Conservation (phyloP, 2,113 vertebrate genomes). For the Trichomycterus rosablanca region DNA sequence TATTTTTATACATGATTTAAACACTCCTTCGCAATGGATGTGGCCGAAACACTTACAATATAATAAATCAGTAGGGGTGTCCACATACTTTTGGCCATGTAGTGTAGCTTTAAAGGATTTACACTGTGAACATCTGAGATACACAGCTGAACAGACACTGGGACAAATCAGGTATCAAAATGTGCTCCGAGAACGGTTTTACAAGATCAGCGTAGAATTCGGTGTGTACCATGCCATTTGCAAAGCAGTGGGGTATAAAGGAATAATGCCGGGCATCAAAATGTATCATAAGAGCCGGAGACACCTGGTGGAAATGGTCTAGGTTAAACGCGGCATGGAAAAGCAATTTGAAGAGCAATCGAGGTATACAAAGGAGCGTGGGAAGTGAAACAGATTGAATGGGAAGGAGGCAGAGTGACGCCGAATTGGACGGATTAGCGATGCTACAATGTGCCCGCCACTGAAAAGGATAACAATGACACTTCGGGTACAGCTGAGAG, state of each 20-base stretch:
- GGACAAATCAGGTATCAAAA: conserved; percentile 12
- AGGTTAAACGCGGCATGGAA: conserved; percentile 56
- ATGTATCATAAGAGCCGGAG: conserved; percentile 32
- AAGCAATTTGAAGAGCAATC: conserved; percentile 70
- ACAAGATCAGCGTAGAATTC: neutral
- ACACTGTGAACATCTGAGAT: too few species aligned
- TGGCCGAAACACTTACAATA: too few species aligned
- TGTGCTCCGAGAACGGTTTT: neutral
- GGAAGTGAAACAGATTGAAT: conserved; percentile 59
- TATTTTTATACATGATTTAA: too few species aligned
- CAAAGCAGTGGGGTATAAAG: conserved; percentile 24
- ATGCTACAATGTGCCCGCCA: conserved; percentile 45
- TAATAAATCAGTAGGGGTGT: too few species aligned
- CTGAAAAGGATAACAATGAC: conserved; percentile 47
- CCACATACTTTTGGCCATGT: too few species aligned
- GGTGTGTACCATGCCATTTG: neutral
- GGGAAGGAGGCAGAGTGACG: conserved; percentile 48
- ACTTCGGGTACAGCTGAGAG: conserved; percentile 53
- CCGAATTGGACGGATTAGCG: conserved; percentile 58
- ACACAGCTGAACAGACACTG: conserved; percentile 1
- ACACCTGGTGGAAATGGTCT: conserved; percentile 29
- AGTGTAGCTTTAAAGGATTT: too few species aligned
- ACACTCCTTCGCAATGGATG: too few species aligned
- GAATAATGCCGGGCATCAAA: conserved; percentile 5
- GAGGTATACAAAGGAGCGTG: conserved; percentile 63